Base-by-base conservation (phyloP, 2,888 invertebrate genomes). In the Sinodicranocentrus sp. region DNA sequence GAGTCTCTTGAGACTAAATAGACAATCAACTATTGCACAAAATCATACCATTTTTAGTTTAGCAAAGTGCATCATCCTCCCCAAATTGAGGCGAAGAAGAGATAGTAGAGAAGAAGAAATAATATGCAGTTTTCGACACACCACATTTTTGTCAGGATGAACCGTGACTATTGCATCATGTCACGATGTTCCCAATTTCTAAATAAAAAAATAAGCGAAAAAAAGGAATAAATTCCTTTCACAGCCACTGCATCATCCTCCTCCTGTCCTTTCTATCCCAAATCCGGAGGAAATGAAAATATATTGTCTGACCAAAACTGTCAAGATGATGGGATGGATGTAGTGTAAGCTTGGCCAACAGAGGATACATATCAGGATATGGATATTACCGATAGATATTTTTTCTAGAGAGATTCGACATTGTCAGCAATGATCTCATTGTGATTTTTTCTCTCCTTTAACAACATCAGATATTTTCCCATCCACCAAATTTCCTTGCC, bases 201-300 rank as follows among this genome's bases (percentile, higher is more conserved):
- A 28, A 28, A 63, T 63, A 63, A 28, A 39, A 61, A 33, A 63
- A 39, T 39, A 33, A 63, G n/a, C 33, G 13, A 28, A 33, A 28
- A 33, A 59, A 59, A 10, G 2, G 23, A 6, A 59, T 5, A 63
- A 59, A 63, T 39, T 63, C 63, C n/a, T 63, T 61, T 26, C 63
- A 63, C 63, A 19, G 33, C 19, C 26, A 15, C 8, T 8, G 21
- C 61, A 25, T 61, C 61, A 23, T 17, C 6, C n/a, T 23, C n/a
- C 6, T 21, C 1, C 33, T 63, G 48, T 57, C 78, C 70, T 70
- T 59, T 70, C 70, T 78, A 67, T 78, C 78, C 68, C 57, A 78
- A 78, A 78, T 78, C 78, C 78, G 78, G 78, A 78, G 78, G 78
- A 78, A 78, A 78, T 78, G 78, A 78, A 78, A 78, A 78, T 78